Evolutionary conservation across 2,888 invertebrate species (phyloP).

Genomic region (Eupithecia exiguata): DNA sequence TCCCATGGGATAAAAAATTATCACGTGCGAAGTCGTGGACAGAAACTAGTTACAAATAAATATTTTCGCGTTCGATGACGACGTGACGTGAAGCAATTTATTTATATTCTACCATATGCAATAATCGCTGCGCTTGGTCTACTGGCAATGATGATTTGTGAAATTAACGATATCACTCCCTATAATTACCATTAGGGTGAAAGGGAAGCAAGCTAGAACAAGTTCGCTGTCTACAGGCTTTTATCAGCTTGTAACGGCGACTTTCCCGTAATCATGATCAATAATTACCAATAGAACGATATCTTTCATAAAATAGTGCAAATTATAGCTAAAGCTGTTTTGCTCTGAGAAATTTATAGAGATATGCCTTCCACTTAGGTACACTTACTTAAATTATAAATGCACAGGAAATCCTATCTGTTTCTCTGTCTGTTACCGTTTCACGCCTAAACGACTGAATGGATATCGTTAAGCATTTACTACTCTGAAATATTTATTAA

Average conservation of each 20-base stretch:
- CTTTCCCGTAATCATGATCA: constrained; percentile 37
- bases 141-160: background rate
- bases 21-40: too few species aligned
- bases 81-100: too few species aligned
- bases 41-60: too few species aligned
- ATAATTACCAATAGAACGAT: constrained; percentile 28
- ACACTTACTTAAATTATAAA: background rate
- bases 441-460: too few species aligned
- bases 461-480: too few species aligned
- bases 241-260: constrained; percentile 37
- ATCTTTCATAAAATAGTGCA: constrained; percentile 9
- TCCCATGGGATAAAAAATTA: too few species aligned
- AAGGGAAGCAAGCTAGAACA: constrained; percentile 38
- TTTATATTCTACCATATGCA: too few species aligned
- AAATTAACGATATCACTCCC: background rate
- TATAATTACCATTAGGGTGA: constrained; percentile 38
- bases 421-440: background rate
- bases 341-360: background rate
- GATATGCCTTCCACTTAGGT: background rate
- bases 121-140: too few species aligned
- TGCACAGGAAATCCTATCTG: background rate
- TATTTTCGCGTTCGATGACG: too few species aligned
- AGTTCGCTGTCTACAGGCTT: constrained; percentile 33
- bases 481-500: too few species aligned
- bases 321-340: constrained; percentile 1